Evolutionary conservation across 2,888 invertebrate genomes (phyloP).

Genomic region (Alitta virens): DNA sequence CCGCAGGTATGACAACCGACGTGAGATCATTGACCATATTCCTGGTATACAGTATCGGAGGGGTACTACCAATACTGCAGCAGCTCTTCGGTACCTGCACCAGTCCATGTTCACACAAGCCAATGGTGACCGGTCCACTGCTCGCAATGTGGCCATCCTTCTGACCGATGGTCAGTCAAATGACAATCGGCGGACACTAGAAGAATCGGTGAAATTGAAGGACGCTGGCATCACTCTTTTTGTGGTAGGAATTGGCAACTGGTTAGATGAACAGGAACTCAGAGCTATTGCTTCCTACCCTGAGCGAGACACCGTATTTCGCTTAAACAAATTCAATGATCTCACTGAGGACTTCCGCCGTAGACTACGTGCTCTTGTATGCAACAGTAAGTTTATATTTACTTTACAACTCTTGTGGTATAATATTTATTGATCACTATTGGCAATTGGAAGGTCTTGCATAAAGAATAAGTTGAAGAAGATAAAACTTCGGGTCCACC

Average conservation of each 20-base stretch:
- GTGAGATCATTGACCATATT: conserved; percentile 2
- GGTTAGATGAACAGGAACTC: conserved; percentile 16
- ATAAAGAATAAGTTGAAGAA: too few relatives aligned
- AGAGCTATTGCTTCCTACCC: conserved; percentile 16
- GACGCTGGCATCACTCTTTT: conserved; percentile 2
- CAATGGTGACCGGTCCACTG: conserved; percentile 8
- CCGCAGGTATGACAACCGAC: conserved; percentile 2
- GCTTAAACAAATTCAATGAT: conserved; percentile 4
- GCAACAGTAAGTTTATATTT: conserved; percentile 15
- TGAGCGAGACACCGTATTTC: conserved; percentile 2
- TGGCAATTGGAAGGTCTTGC: too few relatives aligned
- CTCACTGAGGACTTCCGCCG: conserved; percentile 1
- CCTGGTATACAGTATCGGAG: not conserved
- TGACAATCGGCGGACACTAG: conserved; percentile 1
- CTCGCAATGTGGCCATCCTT: conserved; percentile 4
- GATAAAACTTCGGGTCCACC: too few relatives aligned
- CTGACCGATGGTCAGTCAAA: conserved; percentile 17
- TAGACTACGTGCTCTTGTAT: not conserved
- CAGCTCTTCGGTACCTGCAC: conserved; percentile 2
- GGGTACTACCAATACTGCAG: conserved; percentile 15
- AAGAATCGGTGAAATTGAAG: conserved; percentile 4
- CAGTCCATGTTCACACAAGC: not conserved
- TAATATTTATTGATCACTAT: too few relatives aligned
- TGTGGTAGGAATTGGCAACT: conserved; percentile 13
- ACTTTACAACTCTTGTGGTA: too few relatives aligned